Evolutionary conservation across 2,888 invertebrate species (phyloP).

Genomic region (Ormyrus rosae): DNA sequence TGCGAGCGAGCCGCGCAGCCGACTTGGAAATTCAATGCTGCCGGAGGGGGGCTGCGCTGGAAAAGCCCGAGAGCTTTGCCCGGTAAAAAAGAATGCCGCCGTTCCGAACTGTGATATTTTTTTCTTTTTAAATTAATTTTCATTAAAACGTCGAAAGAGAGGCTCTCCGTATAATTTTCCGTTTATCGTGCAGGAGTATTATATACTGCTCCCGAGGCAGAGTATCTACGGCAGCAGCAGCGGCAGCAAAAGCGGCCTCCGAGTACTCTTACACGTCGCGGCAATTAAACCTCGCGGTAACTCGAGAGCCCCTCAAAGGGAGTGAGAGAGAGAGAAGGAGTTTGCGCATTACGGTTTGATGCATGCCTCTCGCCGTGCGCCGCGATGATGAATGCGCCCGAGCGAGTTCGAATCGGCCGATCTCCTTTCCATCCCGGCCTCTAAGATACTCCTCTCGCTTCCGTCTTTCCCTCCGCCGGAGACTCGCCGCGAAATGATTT

Average conservation of each 20-base stretch:
- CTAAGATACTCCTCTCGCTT: no score
- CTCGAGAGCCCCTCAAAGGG: conserved; percentile 58
- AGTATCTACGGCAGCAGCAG: conserved; percentile 11
- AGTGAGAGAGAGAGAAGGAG: not conserved
- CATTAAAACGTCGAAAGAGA: no score
- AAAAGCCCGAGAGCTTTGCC: no score
- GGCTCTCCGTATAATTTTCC: no score
- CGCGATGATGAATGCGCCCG: conserved; percentile 61
- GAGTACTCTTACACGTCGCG: conserved; percentile 44
- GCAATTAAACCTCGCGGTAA: conserved; percentile 67
- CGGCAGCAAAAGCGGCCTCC: not conserved
- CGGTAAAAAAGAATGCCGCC: no score
- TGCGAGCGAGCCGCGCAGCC: conserved; percentile 8
- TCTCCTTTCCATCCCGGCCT: not conserved
- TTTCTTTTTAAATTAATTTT: no score
- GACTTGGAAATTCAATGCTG: conserved; percentile 30
- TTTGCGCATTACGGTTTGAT: conserved; percentile 53
- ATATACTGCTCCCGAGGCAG: not conserved
- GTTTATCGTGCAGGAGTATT: not conserved
- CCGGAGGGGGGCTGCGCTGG: not conserved
- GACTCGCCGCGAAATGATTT: conserved; percentile 23
- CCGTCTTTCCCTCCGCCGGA: not conserved
- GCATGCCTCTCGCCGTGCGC: conserved; percentile 52
- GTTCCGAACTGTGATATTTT: no score
- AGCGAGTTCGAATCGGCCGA: not conserved